Conservation (phyloP, 2,113 vertebrate species). For the Menura novaehollandiae region DNA sequence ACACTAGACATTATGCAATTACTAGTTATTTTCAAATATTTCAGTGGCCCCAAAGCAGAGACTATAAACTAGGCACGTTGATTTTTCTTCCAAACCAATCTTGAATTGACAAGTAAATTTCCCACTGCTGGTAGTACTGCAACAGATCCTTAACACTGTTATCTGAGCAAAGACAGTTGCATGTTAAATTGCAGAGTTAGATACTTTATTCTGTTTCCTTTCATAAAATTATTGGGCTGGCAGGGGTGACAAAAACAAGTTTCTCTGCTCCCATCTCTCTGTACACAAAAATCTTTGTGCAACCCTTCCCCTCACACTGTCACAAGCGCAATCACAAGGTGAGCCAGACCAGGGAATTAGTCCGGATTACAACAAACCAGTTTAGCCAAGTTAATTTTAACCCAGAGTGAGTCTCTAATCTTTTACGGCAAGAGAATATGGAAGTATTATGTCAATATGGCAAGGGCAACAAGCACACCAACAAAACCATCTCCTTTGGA, state of each 20-base stretch:
- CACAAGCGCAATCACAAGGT: conserved; percentile 29
- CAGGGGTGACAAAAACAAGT: not conserved
- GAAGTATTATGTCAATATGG: not conserved
- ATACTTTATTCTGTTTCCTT: not conserved
- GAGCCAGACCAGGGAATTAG: conserved; percentile 40
- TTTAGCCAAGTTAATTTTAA: conserved; percentile 51
- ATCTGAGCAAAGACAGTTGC: rapidly evolving
- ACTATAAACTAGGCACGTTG: not conserved
- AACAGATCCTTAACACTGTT: not conserved
- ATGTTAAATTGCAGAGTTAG: not conserved
- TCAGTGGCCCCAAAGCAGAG: not conserved
- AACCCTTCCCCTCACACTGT: not conserved
- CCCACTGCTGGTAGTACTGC: not conserved
- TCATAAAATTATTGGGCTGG: not conserved
- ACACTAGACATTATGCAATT: not conserved
- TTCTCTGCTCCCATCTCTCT: not conserved
- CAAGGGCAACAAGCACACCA: not conserved
- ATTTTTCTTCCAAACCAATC: not conserved
- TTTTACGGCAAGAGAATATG: not conserved
- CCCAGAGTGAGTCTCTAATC: not conserved
- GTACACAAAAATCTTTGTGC: not conserved
- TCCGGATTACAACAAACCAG: conserved; percentile 22
- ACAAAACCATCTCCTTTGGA: not conserved
- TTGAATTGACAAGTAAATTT: not conserved
- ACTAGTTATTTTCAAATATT: not conserved